phyloP scores from a whole-genome alignment of 64 coral and sea anemone species.

The Dendrophyllia cribrosa region DNA sequence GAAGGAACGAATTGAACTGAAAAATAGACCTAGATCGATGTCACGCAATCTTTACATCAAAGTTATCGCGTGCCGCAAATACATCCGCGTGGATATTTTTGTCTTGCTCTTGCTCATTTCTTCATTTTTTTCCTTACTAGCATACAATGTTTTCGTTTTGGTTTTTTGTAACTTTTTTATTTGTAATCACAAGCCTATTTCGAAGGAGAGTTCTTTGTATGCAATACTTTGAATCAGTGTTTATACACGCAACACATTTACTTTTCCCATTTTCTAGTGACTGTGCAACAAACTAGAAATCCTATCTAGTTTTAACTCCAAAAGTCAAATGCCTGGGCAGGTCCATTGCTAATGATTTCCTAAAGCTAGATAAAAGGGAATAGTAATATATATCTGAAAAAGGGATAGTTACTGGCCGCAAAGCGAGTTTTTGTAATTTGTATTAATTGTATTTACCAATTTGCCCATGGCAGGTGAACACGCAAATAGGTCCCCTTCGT shows the following conservation, averaged over 20 bases:
- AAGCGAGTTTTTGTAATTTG: conserved; percentile 3
- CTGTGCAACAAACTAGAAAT: no score
- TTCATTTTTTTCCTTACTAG: no score
- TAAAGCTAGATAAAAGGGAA: conserved; percentile 39
- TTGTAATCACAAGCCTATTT: no score
- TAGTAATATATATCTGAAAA: conserved; percentile 16
- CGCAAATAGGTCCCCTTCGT: conserved; percentile 14
- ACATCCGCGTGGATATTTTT: conserved; percentile 4
- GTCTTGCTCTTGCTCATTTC: no score
- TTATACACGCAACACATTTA: no score
- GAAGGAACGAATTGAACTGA: conserved; percentile 9
- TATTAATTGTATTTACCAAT: conserved; percentile 25
- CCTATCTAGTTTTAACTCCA: background rate
- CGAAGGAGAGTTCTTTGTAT: no score
- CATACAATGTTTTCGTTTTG: no score
- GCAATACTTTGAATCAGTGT: no score
- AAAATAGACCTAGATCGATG: conserved; percentile 29
- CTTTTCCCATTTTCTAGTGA: no score
- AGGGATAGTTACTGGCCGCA: background rate
- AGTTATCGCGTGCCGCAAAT: conserved; percentile 44
- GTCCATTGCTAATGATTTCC: conserved; percentile 27
- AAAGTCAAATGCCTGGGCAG: conserved; percentile 22
- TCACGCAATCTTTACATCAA: conserved; percentile 41
- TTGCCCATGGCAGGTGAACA: conserved; percentile 44
- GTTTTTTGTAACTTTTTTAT: no score